These are phyloP conservation scores for Zalophus californianus DNA, from an alignment of 2,797 vertebrate species.

Conservation along the genomic window DNA sequence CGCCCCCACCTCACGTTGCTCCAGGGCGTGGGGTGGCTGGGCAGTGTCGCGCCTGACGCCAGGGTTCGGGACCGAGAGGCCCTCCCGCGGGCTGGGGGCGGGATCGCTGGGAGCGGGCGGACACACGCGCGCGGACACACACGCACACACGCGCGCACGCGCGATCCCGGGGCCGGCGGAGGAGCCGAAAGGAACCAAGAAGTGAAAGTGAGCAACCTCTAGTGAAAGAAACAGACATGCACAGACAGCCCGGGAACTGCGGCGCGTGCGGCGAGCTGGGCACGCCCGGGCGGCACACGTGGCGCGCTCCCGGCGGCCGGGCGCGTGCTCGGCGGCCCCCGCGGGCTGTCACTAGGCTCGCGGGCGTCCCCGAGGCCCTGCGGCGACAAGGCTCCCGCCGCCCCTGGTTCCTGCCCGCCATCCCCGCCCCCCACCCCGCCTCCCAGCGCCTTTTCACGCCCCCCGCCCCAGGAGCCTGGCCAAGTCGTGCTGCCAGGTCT, in stretches of 20 bases:
- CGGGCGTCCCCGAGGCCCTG: background rate
- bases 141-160: background rate
- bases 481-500: background rate
- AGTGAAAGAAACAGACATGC: slow-evolving; percentile 87
- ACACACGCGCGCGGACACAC: background rate
- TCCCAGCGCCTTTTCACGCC: background rate
- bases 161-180: slow-evolving; percentile 72
- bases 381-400: background rate
- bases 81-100: too few relatives aligned
- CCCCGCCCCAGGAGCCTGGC: too few relatives aligned
- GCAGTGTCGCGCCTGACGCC: background rate
- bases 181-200: slow-evolving; percentile 79
- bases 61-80: background rate
- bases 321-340: background rate
- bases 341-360: accelerated
- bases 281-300: background rate
- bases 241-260: slow-evolving; percentile 81
- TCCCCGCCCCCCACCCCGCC: background rate
- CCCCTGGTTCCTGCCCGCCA: background rate
- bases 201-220: slow-evolving; percentile 88
- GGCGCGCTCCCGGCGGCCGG: background rate
- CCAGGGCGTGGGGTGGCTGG: background rate
- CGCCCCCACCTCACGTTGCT: background rate
- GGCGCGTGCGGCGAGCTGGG: background rate
- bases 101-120: background rate